Conservation (phyloP, 1,140 invertebrate genomes). For the Heterodera schachtii region DNA sequence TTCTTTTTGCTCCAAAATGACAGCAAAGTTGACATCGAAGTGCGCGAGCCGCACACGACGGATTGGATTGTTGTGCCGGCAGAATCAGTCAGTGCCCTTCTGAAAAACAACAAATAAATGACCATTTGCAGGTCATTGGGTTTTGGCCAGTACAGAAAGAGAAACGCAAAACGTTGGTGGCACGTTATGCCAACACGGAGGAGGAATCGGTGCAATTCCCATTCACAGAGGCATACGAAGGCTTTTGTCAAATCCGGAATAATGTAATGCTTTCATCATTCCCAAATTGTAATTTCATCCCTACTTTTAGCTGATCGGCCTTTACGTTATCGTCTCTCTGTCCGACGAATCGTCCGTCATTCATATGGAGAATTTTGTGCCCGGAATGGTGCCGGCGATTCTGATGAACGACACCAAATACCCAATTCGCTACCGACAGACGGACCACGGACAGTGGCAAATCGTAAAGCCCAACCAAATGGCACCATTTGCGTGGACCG, state of each 20-base stretch:
- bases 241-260: slow-evolving; percentile 79
- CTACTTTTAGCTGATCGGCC: slow-evolving; percentile 75
- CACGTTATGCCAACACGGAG: slow-evolving; percentile 68
- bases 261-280: slow-evolving; percentile 61
- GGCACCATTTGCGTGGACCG: slow-evolving; percentile 44
- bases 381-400: slow-evolving; percentile 81
- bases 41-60: slow-evolving; percentile 73
- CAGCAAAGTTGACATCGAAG: slow-evolving; percentile 74
- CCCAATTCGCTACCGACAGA: slow-evolving; percentile 68
- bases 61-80: slow-evolving; percentile 56
- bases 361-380: slow-evolving; percentile 78
- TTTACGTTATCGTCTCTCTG: slow-evolving; percentile 86
- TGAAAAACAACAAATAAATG: background rate
- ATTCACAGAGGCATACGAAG: slow-evolving; percentile 80
- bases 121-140: slow-evolving; percentile 73
- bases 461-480: slow-evolving; percentile 49
- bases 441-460: slow-evolving; percentile 49
- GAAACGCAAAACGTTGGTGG: slow-evolving; percentile 67
- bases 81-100: slow-evolving; percentile 43
- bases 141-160: slow-evolving; percentile 78
- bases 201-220: slow-evolving; percentile 79
- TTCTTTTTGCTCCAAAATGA: slow-evolving; percentile 91
- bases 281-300: slow-evolving; percentile 26
- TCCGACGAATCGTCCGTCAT: slow-evolving; percentile 87
- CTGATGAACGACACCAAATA: slow-evolving; percentile 80